Evolutionary conservation across 2,797 vertebrate genomes (phyloP).

Genomic region (Danio kyathit): DNA sequence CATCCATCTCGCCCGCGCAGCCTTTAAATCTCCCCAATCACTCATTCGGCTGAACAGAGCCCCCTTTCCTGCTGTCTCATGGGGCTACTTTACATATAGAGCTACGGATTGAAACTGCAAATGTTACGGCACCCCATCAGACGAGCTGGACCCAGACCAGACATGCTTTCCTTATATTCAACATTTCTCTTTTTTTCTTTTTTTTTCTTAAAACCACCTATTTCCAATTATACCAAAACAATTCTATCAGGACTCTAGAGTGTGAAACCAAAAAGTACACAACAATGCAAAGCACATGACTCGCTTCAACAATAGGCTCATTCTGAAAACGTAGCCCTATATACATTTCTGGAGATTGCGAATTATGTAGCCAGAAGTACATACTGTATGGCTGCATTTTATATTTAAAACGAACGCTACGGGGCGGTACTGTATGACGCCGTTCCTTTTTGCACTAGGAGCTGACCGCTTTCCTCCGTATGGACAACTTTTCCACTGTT

Average conservation of each 20-base stretch:
- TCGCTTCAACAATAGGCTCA: too few relatives aligned
- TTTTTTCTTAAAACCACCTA: background rate
- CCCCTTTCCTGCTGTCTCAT: slow-evolving; percentile 10
- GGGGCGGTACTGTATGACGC: too few relatives aligned
- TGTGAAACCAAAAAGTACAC: slow-evolving; percentile 28
- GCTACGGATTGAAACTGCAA: slow-evolving; percentile 35
- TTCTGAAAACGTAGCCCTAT: too few relatives aligned
- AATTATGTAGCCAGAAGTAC: too few relatives aligned
- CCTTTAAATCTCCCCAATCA: slow-evolving; percentile 57
- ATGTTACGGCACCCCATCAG: slow-evolving; percentile 36
- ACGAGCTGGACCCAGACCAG: slow-evolving; percentile 2
- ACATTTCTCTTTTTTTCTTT: slow-evolving; percentile 23
- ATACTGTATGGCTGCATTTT: too few relatives aligned
- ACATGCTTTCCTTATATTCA: slow-evolving; percentile 51
- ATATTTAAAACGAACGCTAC: too few relatives aligned
- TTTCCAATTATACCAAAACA: slow-evolving; percentile 64
- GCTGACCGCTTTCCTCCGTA: too few relatives aligned
- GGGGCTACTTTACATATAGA: slow-evolving; percentile 44
- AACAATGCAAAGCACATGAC: background rate
- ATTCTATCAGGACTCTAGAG: slow-evolving; percentile 74
- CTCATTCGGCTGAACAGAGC: slow-evolving; percentile 36
- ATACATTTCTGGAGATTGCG: too few relatives aligned
- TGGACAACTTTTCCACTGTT: too few relatives aligned
- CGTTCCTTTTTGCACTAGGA: too few relatives aligned
- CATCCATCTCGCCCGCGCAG: slow-evolving; percentile 46